Percentiles rank a stretch among this genome's conserved stretches.
phyloP scores from a whole-genome alignment of 2,888 invertebrate species.

The Tachina grossa region DNA sequence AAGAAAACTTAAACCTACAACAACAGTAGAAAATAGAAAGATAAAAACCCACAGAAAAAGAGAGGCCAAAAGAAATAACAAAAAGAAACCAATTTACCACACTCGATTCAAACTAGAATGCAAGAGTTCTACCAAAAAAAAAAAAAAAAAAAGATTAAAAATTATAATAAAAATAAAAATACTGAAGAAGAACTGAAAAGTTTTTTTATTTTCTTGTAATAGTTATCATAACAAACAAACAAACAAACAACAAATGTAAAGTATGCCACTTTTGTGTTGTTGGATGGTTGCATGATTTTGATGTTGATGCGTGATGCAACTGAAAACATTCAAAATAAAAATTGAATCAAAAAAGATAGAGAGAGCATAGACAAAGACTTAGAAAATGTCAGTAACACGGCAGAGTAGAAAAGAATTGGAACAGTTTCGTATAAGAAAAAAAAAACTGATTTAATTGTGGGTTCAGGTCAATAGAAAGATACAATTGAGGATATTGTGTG shows the following conservation, averaged over 20 bases:
- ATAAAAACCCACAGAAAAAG: conserved; percentile 29
- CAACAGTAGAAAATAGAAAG: conserved; percentile 14
- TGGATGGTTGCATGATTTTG: conserved; percentile 60
- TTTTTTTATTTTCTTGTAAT: conserved; percentile 1
- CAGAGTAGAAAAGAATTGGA: conserved; percentile 51
- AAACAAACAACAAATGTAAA: conserved; percentile 31
- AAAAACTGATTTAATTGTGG: conserved; percentile 59
- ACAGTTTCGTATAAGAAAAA: conserved; percentile 56
- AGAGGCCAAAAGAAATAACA: not conserved
- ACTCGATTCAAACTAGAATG: conserved; percentile 42
- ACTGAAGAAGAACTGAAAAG: not conserved
- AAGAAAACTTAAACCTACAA: conserved; percentile 10
- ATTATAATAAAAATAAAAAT: not conserved
- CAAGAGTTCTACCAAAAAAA: conserved; percentile 28
- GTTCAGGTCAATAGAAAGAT: conserved; percentile 60
- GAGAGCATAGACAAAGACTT: not conserved
- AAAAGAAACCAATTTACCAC: conserved; percentile 43
- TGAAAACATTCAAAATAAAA: conserved; percentile 7
- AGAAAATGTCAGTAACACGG: conserved; percentile 13
- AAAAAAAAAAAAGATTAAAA: not conserved
- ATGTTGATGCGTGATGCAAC: conserved; percentile 69
- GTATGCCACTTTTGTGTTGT: conserved; percentile 54
- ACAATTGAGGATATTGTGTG: conserved; percentile 4
- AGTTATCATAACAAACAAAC: conserved; percentile 21
- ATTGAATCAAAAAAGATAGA: not conserved